A percentile compares a stretch with the other conserved stretches of the same genome.
Conservation (phyloP, 1,140 invertebrate species). For the Macrotrachela quadricornifera region DNA sequence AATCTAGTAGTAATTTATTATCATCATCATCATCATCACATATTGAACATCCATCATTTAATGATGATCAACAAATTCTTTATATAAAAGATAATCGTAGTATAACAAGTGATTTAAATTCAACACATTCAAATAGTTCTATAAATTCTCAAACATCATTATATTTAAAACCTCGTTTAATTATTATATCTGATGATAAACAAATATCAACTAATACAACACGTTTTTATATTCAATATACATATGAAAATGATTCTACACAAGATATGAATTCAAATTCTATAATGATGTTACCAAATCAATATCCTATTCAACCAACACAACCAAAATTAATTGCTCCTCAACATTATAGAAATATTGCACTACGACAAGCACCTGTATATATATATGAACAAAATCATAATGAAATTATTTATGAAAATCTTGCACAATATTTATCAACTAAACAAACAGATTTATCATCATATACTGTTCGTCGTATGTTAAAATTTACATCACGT, state of each 20-base stretch:
- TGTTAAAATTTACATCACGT: not conserved
- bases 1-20: too few relatives aligned
- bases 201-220: not conserved
- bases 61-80: too few relatives aligned
- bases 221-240: conserved; percentile 7
- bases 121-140: too few relatives aligned
- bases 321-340: conserved; percentile 1
- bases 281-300: conserved; percentile 3
- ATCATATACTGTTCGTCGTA: conserved; percentile 4
- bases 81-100: too few relatives aligned
- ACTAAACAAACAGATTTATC: not conserved
- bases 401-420: conserved; percentile 5
- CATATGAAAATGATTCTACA: not conserved
- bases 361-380: conserved; percentile 1
- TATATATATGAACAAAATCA: conserved; percentile 3
- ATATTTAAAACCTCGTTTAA: not conserved
- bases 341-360: not conserved
- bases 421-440: conserved; percentile 6
- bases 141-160: too few relatives aligned
- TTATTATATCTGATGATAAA: conserved; percentile 5
- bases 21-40: too few relatives aligned
- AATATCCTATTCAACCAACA: not conserved
- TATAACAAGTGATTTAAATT: too few relatives aligned
- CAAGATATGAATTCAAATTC: not conserved
- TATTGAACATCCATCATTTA: too few relatives aligned